Evolutionary conservation across 1,140 invertebrate genomes (phyloP), one percentile per base, ranked within the genome.

Genomic region (Drosophila athabasca): DNA sequence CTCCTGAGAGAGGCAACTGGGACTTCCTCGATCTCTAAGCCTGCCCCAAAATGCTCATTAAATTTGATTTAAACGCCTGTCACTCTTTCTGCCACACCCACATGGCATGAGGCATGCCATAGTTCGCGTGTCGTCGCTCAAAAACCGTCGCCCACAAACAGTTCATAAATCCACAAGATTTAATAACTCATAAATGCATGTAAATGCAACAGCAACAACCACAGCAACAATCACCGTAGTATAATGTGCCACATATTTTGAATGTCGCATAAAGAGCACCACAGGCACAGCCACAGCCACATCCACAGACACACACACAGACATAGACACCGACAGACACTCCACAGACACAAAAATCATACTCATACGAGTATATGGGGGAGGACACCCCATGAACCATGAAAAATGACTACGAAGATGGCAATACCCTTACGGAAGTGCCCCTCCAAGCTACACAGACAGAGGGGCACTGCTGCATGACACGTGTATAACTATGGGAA

Each of bases 111-210:
- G 69, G 52, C 65, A 64, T 72, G 24, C 24, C 76, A 74, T 74
- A 69, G 66, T 65, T 69, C 80, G 70, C 82, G 79, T 87, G 78
- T 87, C 77, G 77, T 84, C 82, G 82, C 82, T 69, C 60, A 45
- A 55, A 19, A 45, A 45, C 11, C 11, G 17, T 59, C 82, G 75
- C 82, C 82, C 82, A 87, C 80, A 49, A 49, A 29, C 24, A 19
- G 68, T 50, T 58, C 81, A 84, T 84, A 84, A 84, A 84, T 84
- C 52, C 73, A 64, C 49, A 79, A 82, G 65, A 88, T 87, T 87
- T 87, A 87, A 87, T 87, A 87, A 87, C 82, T 88, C 78, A 82
- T 81, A 78, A 88, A 88, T 62, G 68, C 74, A 75, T 76, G 69
- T 78, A 74, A 68, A 77, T 78, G 68, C 75, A 88, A 69, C 54